A percentile compares a stretch with the other conserved stretches of the same genome.
Evolutionary conservation across 2,888 invertebrate species (phyloP).

Genomic region (Ariolimax columbianus): DNA sequence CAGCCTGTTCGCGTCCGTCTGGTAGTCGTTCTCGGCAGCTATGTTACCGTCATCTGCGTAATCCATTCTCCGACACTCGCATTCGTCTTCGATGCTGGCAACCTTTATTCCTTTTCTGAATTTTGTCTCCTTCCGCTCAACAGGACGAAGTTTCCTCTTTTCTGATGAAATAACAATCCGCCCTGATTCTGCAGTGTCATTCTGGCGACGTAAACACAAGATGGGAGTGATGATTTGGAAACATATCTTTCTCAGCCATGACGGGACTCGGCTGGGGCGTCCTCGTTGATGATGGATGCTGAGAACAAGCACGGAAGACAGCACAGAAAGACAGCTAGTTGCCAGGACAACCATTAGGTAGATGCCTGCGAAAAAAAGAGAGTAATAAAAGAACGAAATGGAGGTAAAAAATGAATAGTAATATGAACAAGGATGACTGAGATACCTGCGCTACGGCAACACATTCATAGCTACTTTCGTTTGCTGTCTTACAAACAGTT

Average conservation of each 20-base stretch:
- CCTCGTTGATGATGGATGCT: constrained; percentile 74
- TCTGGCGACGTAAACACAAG: constrained; percentile 35
- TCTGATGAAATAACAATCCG: neutral
- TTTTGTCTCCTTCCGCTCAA: neutral
- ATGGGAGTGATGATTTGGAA: constrained; percentile 54
- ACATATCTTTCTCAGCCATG: constrained; percentile 64
- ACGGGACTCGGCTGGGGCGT: constrained; percentile 65
- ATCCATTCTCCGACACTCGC: constrained; percentile 46
- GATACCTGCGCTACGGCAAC: too few species aligned
- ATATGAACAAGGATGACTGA: too few species aligned
- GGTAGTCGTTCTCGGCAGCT: neutral
- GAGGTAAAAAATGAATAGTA: too few species aligned
- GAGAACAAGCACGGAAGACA: constrained; percentile 73
- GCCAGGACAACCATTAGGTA: constrained; percentile 75
- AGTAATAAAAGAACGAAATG: too few species aligned
- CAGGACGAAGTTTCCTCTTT: neutral
- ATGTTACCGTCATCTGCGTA: constrained; percentile 6
- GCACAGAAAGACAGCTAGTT: constrained; percentile 74
- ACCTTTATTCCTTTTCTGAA: constrained; percentile 1
- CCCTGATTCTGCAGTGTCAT: neutral
- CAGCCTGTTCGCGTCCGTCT: neutral
- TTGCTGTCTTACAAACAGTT: too few species aligned
- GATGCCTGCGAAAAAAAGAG: constrained; percentile 64
- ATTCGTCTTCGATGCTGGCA: constrained; percentile 42
- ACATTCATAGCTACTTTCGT: too few species aligned